These are phyloP conservation scores for Drosophila novamexicana DNA, from an alignment of 1,140 invertebrate genomes.

Conservation along the genomic window DNA sequence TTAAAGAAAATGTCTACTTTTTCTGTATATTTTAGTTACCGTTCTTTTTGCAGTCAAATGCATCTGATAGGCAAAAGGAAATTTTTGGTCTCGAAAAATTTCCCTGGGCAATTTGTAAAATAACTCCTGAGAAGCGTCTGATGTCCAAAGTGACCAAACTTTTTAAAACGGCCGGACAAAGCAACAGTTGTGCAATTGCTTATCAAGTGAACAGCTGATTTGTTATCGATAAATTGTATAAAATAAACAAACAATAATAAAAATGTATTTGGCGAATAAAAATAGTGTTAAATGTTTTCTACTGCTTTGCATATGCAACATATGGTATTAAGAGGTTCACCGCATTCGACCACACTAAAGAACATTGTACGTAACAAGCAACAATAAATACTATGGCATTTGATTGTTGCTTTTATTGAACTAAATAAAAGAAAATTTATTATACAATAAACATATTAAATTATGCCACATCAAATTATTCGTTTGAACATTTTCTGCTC, in stretches of 20 bases:
- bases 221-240: constrained; percentile 1
- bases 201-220: neutral
- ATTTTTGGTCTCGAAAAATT: neutral
- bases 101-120: neutral
- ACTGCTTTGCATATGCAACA: too few relatives aligned
- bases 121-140: neutral
- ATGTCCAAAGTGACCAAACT: neutral
- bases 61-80: neutral
- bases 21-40: neutral
- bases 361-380: too few relatives aligned
- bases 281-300: too few relatives aligned
- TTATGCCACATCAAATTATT: too few relatives aligned
- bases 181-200: constrained; percentile 3
- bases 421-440: too few relatives aligned
- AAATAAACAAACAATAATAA: neutral
- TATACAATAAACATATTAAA: too few relatives aligned
- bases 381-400: too few relatives aligned
- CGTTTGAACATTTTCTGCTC: too few relatives aligned
- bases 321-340: too few relatives aligned
- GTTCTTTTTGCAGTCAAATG: neutral
- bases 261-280: neutral
- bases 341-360: too few relatives aligned
- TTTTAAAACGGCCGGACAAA: neutral
- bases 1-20: neutral
- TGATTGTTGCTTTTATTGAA: too few relatives aligned